Evolutionary conservation across 2,113 vertebrate genomes (phyloP).

Genomic region (Ceyx melanurus): DNA sequence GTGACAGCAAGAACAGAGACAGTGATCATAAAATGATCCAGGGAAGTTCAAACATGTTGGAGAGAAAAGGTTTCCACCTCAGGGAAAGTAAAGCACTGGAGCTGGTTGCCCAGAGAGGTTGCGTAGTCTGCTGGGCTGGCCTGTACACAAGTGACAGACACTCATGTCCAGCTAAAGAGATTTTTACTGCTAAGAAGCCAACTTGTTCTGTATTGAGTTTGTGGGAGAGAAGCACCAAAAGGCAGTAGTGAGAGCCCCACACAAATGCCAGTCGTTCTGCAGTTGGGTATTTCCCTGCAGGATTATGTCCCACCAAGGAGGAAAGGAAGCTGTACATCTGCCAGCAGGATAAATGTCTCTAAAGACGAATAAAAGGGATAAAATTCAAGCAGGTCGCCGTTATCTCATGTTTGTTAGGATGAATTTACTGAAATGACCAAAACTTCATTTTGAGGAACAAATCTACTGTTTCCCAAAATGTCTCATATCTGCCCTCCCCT

Average conservation of each 20-base stretch:
- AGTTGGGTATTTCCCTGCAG: neutral
- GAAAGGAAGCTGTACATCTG: neutral
- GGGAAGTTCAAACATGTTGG: neutral
- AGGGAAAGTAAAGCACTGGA: neutral
- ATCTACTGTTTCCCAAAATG: neutral
- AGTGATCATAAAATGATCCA: neutral
- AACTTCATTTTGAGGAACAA: neutral
- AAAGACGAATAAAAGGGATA: neutral
- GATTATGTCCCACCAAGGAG: neutral
- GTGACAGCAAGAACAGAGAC: neutral
- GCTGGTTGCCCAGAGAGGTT: neutral
- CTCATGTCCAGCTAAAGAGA: neutral
- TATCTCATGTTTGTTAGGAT: neutral
- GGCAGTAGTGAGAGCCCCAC: neutral
- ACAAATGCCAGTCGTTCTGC: neutral
- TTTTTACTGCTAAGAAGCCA: neutral
- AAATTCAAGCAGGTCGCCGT: neutral
- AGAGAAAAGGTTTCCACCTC: neutral
- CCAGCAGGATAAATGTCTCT: neutral
- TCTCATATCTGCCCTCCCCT: neutral
- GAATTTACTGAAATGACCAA: neutral
- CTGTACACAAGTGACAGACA: neutral
- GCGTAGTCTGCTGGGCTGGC: neutral
- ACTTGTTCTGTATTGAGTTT: neutral
- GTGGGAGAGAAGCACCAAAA: neutral